phyloP scores from a whole-genome alignment of 2,888 invertebrate species.

The Pristionchus exspectatus region DNA sequence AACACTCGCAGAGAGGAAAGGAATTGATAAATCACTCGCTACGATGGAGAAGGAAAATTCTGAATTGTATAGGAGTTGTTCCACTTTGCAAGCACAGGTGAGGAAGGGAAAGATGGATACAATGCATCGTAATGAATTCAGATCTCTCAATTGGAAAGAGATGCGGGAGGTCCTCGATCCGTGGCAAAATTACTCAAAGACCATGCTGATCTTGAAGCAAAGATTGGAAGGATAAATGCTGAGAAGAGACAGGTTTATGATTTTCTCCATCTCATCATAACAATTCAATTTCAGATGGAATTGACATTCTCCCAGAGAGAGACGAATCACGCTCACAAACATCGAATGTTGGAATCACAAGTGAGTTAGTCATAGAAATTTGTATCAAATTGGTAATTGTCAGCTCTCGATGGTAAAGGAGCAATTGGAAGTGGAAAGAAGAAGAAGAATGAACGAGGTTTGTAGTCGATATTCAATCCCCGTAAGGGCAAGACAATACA shows the following conservation, averaged over 20 bases:
- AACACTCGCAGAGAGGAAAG: constrained; percentile 68
- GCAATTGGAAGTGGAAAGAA: constrained; percentile 70
- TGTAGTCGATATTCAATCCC: constrained; percentile 6
- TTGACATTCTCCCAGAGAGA: constrained; percentile 64
- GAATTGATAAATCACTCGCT: constrained; percentile 72
- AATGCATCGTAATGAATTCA: background rate
- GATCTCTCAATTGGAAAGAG: constrained; percentile 69
- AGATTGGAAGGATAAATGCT: constrained; percentile 64
- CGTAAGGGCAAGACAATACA: background rate
- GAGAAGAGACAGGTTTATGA: constrained; percentile 71
- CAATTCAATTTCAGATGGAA: constrained; percentile 65
- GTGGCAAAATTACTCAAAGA: constrained; percentile 64
- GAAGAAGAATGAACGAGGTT: constrained; percentile 59
- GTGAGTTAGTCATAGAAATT: constrained; percentile 61
- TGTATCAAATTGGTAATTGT: constrained; percentile 40
- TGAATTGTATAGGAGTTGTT: constrained; percentile 71
- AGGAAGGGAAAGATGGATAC: background rate
- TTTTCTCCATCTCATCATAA: background rate
- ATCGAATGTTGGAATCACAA: constrained; percentile 69
- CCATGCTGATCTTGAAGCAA: constrained; percentile 64
- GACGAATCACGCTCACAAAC: constrained; percentile 65
- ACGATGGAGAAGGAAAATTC: constrained; percentile 74
- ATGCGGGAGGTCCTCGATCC: constrained; percentile 54
- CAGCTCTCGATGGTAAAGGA: constrained; percentile 70
- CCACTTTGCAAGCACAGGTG: constrained; percentile 70